Evolutionary conservation across 2,797 vertebrate genomes (phyloP).

Genomic region (Ataeniobius toweri): DNA sequence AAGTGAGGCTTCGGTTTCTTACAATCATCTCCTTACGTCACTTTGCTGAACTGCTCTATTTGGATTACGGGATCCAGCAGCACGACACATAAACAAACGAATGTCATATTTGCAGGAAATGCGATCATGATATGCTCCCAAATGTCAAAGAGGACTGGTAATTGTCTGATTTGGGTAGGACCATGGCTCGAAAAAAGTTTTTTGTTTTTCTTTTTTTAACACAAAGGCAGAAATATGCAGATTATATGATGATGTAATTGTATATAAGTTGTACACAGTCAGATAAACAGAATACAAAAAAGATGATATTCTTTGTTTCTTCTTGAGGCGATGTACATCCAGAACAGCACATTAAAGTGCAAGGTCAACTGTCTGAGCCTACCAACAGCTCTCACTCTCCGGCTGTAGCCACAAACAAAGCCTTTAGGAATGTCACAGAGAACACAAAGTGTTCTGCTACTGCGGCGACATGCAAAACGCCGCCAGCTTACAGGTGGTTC

Average conservation of each 20-base stretch:
- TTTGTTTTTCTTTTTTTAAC: neutral
- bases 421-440: neutral
- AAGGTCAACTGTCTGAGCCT: slow-evolving; percentile 13
- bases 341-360: neutral
- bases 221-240: slow-evolving; percentile 11
- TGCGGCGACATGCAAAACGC: neutral
- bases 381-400: neutral
- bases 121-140: neutral
- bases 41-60: slow-evolving; percentile 21
- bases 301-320: slow-evolving; percentile 34
- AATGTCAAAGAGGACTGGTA: neutral
- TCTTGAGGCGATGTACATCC: slow-evolving; percentile 33
- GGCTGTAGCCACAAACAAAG: neutral
- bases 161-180: neutral
- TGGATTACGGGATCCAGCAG: slow-evolving; percentile 13
- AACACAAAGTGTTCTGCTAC: neutral
- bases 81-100: slow-evolving; percentile 1
- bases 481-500: neutral
- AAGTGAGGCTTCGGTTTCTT: slow-evolving; percentile 28
- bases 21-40: slow-evolving; percentile 12
- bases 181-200: neutral
- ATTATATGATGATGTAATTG: slow-evolving; percentile 46
- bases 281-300: slow-evolving; percentile 41
- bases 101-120: slow-evolving; percentile 1
- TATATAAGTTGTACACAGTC: slow-evolving; percentile 76